These are phyloP conservation scores for Enteromius anoplus DNA, from an alignment of 2,797 vertebrate genomes.

Conservation along the genomic window DNA sequence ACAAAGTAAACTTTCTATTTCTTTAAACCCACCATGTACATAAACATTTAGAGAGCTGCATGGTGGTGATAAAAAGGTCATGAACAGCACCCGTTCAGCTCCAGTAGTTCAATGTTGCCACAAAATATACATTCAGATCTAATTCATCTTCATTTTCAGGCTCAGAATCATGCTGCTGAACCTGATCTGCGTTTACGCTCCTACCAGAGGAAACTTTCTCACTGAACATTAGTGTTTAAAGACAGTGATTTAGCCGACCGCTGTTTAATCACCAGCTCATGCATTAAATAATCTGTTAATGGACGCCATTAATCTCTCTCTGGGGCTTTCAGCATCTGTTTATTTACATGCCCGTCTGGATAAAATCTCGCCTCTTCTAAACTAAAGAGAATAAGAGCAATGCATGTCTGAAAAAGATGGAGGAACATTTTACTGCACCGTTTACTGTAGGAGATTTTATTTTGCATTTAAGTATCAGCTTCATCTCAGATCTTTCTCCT, in stretches of 20 bases:
- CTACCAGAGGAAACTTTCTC: background rate
- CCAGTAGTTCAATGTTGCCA: background rate
- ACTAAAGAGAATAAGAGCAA: background rate
- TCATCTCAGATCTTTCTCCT: background rate
- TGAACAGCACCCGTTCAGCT: background rate
- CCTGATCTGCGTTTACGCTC: background rate
- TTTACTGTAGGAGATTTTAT: background rate
- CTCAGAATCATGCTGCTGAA: background rate
- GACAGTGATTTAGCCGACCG: conserved; percentile 9
- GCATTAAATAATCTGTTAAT: conserved; percentile 60
- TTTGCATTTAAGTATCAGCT: background rate
- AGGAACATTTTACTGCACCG: background rate
- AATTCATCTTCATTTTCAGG: conserved; percentile 8
- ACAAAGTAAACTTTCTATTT: background rate
- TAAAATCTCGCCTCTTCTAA: conserved; percentile 12
- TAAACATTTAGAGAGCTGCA: background rate
- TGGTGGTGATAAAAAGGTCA: background rate
- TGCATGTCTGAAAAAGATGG: background rate
- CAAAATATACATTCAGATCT: background rate
- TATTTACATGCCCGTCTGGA: conserved; percentile 42
- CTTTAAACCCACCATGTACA: background rate
- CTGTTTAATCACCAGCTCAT: conserved; percentile 46
- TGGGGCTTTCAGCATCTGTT: conserved; percentile 48
- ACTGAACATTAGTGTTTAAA: conserved; percentile 8
- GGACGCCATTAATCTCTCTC: conserved; percentile 50